Evolutionary conservation across 1,140 invertebrate species (phyloP).

Genomic region (Drosophila triauraria): DNA sequence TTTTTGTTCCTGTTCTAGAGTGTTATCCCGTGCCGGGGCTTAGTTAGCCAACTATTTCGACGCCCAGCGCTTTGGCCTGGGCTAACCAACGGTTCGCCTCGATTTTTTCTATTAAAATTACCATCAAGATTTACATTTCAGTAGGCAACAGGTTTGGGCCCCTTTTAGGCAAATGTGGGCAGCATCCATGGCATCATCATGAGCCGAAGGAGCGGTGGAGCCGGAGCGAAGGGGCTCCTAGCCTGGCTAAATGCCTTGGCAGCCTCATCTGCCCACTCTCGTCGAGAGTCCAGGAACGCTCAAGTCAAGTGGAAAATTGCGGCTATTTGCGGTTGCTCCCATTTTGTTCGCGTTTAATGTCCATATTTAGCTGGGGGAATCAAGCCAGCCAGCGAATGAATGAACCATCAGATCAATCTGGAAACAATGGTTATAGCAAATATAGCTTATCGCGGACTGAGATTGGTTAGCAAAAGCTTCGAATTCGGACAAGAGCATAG

Average conservation of each 20-base stretch:
- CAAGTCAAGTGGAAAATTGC: slow-evolving; percentile 84
- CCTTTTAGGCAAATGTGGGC: slow-evolving; percentile 79
- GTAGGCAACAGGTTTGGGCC: slow-evolving; percentile 79
- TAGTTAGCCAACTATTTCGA: slow-evolving; percentile 79
- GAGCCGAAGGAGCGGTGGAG: slow-evolving; percentile 14
- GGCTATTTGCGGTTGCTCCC: slow-evolving; percentile 73
- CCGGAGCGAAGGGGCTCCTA: slow-evolving; percentile 6
- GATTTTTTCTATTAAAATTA: slow-evolving; percentile 84
- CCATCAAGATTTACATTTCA: slow-evolving; percentile 84
- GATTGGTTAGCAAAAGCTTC: slow-evolving; percentile 8
- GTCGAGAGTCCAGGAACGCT: slow-evolving; percentile 48
- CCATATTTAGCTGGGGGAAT: slow-evolving; percentile 71
- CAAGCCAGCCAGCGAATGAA: slow-evolving; percentile 40
- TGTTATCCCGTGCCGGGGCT: slow-evolving; percentile 77
- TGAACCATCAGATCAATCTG: slow-evolving; percentile 58
- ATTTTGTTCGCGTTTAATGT: slow-evolving; percentile 75
- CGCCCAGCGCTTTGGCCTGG: slow-evolving; percentile 70
- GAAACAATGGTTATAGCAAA: slow-evolving; percentile 62
- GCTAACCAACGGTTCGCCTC: slow-evolving; percentile 71
- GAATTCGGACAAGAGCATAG: not conserved
- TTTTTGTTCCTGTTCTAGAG: slow-evolving; percentile 57
- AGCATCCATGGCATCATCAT: slow-evolving; percentile 55
- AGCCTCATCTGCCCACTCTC: slow-evolving; percentile 61
- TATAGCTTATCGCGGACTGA: slow-evolving; percentile 40
- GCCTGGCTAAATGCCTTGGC: slow-evolving; percentile 55